Percentiles rank a stretch among this genome's conserved stretches.
Evolutionary conservation across 2,113 vertebrate species (phyloP).

Genomic region (Atlantisia rogersi): DNA sequence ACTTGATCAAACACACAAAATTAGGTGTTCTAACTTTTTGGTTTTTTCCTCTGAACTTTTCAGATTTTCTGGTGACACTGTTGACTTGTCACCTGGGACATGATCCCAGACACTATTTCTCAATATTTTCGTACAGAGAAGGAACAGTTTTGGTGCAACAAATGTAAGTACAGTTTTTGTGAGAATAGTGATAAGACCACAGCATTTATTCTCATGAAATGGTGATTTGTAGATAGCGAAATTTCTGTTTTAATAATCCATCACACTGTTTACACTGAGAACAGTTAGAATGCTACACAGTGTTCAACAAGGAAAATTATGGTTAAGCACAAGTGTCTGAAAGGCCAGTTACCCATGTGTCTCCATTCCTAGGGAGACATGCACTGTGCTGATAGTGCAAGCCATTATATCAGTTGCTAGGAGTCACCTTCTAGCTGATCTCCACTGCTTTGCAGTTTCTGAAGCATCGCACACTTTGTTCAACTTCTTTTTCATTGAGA

Average conservation of each 20-base stretch:
- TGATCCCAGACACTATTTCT: neutral
- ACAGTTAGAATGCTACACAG: neutral
- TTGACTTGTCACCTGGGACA: neutral
- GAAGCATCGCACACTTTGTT: neutral
- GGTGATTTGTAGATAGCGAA: neutral
- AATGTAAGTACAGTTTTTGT: neutral
- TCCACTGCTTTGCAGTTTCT: neutral
- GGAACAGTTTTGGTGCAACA: neutral
- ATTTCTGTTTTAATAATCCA: neutral
- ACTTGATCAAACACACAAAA: neutral
- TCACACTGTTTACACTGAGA: neutral
- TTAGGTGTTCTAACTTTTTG: neutral
- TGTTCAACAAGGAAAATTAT: neutral
- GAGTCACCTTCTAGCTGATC: neutral
- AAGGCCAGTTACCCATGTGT: neutral
- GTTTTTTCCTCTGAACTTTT: neutral
- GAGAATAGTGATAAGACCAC: neutral
- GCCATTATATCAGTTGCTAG: neutral
- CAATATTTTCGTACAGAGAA: neutral
- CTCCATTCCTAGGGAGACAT: neutral
- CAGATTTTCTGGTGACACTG: neutral
- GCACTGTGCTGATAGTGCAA: neutral
- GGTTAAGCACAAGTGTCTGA: neutral
- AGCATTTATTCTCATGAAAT: neutral
- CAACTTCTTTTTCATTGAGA: neutral